Conservation (phyloP, 2,888 invertebrate genomes). For the Trichogramma dendrolimi region DNA sequence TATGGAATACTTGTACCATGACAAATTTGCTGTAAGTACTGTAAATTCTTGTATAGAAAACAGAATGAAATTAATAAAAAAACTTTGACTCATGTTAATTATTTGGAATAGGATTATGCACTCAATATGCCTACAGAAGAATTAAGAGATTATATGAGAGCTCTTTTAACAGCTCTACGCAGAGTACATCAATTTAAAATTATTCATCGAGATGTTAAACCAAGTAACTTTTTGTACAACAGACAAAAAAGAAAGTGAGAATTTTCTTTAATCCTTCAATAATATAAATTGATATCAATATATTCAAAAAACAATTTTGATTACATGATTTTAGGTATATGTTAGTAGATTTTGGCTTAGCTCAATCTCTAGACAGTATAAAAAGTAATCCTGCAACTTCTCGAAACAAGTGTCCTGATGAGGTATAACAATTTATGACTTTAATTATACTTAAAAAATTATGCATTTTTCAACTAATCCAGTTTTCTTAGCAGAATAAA, state of each 20-base stretch:
- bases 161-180: conserved; percentile 70
- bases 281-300: background rate
- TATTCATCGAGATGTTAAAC: conserved; percentile 87
- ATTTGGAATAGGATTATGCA: conserved; percentile 64
- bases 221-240: conserved; percentile 86
- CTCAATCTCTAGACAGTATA: conserved; percentile 49
- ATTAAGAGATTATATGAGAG: conserved; percentile 73
- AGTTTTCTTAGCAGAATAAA: conserved; percentile 21
- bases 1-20: conserved; percentile 85
- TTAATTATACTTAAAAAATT: conserved; percentile 1
- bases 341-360: conserved; percentile 85
- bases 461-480: conserved; percentile 17
- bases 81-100: background rate
- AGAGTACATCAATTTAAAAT: conserved; percentile 80
- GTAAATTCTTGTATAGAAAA: background rate
- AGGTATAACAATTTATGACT: background rate
- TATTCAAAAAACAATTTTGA: background rate
- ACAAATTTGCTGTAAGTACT: conserved; percentile 67
- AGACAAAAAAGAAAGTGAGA: conserved; percentile 49
- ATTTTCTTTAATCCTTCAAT: conserved; percentile 6
- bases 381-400: conserved; percentile 41
- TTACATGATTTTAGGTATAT: conserved; percentile 57
- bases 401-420: background rate
- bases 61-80: background rate
- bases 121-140: conserved; percentile 67